phyloP scores from a whole-genome alignment of 2,888 invertebrate species.

The Hydriomena furcata region DNA sequence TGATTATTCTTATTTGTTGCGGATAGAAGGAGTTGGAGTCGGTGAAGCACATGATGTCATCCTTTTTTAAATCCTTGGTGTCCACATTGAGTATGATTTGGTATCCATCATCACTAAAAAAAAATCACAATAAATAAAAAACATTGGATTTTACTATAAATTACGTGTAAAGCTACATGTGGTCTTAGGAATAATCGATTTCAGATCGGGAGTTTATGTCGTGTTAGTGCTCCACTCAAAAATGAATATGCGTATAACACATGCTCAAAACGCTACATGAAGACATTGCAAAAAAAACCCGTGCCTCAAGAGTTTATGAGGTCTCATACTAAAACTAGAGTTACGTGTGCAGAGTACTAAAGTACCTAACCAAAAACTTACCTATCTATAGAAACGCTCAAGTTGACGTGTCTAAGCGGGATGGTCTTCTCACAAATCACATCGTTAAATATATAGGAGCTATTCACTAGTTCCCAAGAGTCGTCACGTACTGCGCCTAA shows the following conservation, averaged over 20 bases:
- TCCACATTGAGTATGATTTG: constrained; percentile 53
- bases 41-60: constrained; percentile 64
- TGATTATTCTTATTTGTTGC: constrained; percentile 41
- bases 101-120: constrained; percentile 48
- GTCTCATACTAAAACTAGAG: too few relatives aligned
- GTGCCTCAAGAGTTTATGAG: too few relatives aligned
- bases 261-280: too few relatives aligned
- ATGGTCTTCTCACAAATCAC: constrained; percentile 70
- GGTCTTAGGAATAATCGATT: too few relatives aligned
- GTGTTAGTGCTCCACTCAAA: too few relatives aligned
- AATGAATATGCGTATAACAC: too few relatives aligned
- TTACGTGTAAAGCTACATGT: too few relatives aligned
- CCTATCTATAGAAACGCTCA: constrained; percentile 54
- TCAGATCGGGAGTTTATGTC: too few relatives aligned
- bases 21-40: constrained; percentile 62
- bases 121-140: background rate
- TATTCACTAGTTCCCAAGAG: constrained; percentile 65
- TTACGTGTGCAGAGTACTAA: too few relatives aligned
- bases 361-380: constrained; percentile 47
- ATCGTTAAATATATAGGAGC: constrained; percentile 60
- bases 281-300: too few relatives aligned
- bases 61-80: constrained; percentile 32
- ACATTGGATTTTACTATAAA: too few relatives aligned
- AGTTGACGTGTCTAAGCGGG: constrained; percentile 44
- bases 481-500: constrained; percentile 52